Evolutionary conservation across 2,113 vertebrate genomes (phyloP).

Genomic region (Hepsetus odoe): DNA sequence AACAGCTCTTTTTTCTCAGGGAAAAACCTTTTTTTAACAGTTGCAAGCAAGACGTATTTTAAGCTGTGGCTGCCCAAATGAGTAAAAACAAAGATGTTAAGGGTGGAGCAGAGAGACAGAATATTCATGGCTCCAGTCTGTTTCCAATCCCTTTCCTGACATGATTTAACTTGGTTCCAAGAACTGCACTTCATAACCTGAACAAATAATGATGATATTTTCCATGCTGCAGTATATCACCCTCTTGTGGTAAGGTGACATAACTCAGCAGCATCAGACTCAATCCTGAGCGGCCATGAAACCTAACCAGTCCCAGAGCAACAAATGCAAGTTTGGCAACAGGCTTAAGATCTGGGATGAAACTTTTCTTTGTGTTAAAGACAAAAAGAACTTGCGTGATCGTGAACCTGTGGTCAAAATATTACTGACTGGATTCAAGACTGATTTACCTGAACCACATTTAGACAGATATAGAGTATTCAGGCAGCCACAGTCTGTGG

Average conservation of each 20-base stretch:
- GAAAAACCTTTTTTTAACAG: constrained; percentile 62
- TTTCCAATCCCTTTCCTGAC: background rate
- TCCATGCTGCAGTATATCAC: background rate
- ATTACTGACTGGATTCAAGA: constrained; percentile 27
- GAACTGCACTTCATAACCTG: background rate
- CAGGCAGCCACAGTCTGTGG: constrained; percentile 76
- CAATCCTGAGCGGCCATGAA: background rate
- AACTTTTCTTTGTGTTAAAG: background rate
- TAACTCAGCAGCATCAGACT: background rate
- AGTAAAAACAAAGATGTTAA: background rate
- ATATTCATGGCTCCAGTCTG: background rate
- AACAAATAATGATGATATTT: background rate
- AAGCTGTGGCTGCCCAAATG: constrained; percentile 72
- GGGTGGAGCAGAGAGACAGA: background rate
- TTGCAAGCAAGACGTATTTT: constrained; percentile 68
- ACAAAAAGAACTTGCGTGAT: background rate
- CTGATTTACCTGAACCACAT: constrained; percentile 20
- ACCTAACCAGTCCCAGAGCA: background rate
- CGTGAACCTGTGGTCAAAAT: background rate
- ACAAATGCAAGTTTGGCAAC: background rate
- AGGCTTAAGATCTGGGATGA: background rate
- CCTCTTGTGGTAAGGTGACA: constrained; percentile 18
- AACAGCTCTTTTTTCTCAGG: constrained; percentile 70
- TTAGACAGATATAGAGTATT: constrained; percentile 40
- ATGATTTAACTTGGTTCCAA: background rate